Evolutionary conservation across 2,113 vertebrate species (phyloP).

Genomic region (Chitala chitala): DNA sequence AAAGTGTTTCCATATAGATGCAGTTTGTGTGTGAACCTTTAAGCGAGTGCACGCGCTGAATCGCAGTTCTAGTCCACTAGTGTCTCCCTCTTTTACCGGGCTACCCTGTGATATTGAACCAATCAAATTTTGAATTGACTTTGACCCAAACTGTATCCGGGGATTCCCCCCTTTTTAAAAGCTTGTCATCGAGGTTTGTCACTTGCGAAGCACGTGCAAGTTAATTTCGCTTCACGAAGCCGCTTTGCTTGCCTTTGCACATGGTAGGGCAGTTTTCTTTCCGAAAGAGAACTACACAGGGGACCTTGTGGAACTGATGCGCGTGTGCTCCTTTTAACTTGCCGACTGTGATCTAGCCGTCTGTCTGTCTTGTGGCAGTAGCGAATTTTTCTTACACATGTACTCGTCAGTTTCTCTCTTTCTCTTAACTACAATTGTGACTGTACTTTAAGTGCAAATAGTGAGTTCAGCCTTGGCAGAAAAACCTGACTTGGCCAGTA

Average conservation of each 20-base stretch:
- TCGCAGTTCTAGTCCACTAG: not conserved
- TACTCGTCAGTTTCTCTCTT: constrained; percentile 36
- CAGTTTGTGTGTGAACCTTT: not conserved
- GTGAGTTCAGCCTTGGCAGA: constrained; percentile 53
- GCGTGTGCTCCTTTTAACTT: no score
- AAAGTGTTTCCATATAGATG: constrained; percentile 1
- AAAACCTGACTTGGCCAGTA: constrained; percentile 56
- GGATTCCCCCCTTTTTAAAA: no score
- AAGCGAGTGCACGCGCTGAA: not conserved
- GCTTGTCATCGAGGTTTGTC: not conserved
- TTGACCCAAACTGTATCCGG: not conserved
- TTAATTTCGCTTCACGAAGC: not conserved
- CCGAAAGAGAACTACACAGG: no score
- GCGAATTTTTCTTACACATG: constrained; percentile 54
- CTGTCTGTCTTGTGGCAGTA: constrained; percentile 61
- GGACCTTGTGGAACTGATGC: not conserved
- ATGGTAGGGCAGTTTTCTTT: not conserved
- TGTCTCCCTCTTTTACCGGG: not conserved
- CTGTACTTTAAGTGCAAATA: constrained; percentile 65
- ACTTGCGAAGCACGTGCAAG: not conserved
- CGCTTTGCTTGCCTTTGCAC: not conserved
- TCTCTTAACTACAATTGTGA: constrained; percentile 55
- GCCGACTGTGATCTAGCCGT: constrained; percentile 68
- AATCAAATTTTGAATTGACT: not conserved
- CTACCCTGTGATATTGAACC: not conserved